Conservation (phyloP, 1,140 invertebrate species). For the Ditylenchus dipsaci region DNA sequence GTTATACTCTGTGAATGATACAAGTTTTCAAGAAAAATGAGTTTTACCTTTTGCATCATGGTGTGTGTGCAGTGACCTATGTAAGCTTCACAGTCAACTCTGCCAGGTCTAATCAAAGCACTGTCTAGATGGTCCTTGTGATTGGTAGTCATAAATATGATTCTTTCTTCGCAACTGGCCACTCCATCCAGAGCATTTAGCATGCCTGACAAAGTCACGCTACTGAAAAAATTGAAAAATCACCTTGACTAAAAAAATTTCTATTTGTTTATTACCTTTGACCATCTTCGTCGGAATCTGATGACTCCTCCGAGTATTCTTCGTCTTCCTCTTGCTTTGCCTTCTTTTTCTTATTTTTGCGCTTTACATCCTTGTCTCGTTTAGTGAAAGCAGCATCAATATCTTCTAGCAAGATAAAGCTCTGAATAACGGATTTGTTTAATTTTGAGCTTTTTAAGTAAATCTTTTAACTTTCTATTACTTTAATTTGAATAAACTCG, state of each 20-base stretch:
- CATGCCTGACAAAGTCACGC: constrained; percentile 91
- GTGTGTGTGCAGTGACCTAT: constrained; percentile 75
- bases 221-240: not conserved
- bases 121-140: constrained; percentile 91
- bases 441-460: too few species aligned
- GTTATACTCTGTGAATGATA: not conserved
- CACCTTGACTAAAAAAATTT: not conserved
- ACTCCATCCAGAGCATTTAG: constrained; percentile 93
- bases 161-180: constrained; percentile 91
- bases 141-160: too few species aligned
- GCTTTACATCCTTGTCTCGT: not conserved
- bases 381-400: constrained; percentile 78
- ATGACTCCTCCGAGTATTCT: too few species aligned
- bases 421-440: too few species aligned
- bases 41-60: constrained; percentile 39
- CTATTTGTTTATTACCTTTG: not conserved
- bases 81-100: constrained; percentile 87
- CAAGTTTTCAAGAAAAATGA: too few species aligned
- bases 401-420: constrained; percentile 92
- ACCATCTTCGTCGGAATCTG: not conserved
- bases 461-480: too few species aligned
- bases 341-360: not conserved
- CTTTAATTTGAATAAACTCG: too few species aligned
- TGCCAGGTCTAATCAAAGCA: constrained; percentile 86
- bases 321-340: constrained; percentile 72